Evolutionary conservation across 2,113 vertebrate genomes (phyloP).

Genomic region (Boleophthalmus pectinirostris): DNA sequence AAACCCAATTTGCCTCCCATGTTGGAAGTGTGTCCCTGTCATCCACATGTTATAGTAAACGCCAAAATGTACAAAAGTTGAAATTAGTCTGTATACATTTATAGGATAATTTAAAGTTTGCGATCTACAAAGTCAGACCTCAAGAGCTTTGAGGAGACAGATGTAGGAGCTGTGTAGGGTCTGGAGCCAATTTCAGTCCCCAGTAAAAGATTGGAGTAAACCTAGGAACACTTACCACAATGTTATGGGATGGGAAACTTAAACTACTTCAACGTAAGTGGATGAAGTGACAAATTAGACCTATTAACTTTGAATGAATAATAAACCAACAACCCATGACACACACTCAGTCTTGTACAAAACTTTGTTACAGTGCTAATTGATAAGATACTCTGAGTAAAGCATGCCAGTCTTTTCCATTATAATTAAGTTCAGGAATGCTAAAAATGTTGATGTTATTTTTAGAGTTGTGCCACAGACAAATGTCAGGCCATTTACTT

Average conservation of each 20-base stretch:
- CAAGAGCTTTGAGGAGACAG: slow-evolving; percentile 70
- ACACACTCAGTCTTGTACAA: slow-evolving; percentile 4
- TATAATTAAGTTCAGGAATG: slow-evolving; percentile 1
- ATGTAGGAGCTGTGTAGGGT: slow-evolving; percentile 51
- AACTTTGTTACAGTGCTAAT: slow-evolving; percentile 10
- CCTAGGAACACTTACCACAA: slow-evolving; percentile 46
- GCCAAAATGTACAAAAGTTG: slow-evolving; percentile 31
- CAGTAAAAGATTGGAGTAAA: slow-evolving; percentile 39
- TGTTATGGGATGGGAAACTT: slow-evolving; percentile 60
- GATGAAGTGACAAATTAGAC: slow-evolving; percentile 44
- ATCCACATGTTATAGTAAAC: slow-evolving; percentile 11
- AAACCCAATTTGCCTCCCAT: slow-evolving; percentile 45
- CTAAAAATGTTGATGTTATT: background rate
- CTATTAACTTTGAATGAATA: slow-evolving; percentile 44
- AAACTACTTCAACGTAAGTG: slow-evolving; percentile 51
- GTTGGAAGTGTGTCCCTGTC: background rate
- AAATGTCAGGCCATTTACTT: slow-evolving; percentile 11
- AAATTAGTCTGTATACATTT: slow-evolving; percentile 63
- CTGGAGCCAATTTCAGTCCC: slow-evolving; percentile 67
- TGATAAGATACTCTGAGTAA: background rate
- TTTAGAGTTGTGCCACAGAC: background rate
- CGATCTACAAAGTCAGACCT: slow-evolving; percentile 70
- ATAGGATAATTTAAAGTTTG: slow-evolving; percentile 68
- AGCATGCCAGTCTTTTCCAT: slow-evolving; percentile 1
- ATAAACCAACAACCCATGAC: slow-evolving; percentile 42